Base-by-base conservation (phyloP, 2,113 vertebrate genomes). In the Stigmatopora argus region DNA sequence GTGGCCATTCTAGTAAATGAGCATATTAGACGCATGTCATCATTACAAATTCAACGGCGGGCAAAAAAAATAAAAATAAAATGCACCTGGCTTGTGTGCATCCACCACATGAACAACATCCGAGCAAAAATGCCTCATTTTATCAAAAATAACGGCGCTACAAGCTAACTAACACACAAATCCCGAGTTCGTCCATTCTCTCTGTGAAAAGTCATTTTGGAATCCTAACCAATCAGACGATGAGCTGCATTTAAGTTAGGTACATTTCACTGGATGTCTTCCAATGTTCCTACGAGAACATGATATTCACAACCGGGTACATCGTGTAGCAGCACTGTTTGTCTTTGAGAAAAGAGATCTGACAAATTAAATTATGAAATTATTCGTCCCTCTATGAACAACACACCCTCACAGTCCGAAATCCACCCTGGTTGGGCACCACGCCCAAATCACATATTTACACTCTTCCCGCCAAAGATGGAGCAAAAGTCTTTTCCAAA, bases 401-500 rank as follows among this genome's bases (percentile, higher is more conserved):
- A 44, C 60, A 52, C 49, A 49, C 67, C 69, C 59, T 73, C 57
- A 72, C 59, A 65, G 35, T 62, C 68, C 48, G 62, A 73, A 62
- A 81, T 57, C 13, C 53, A 57, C 38, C 62, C 26, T 67, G n/a
- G 7, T 62, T 67, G n/a, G 65, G 46, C 12, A 31, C 66, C 49
- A 48, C 5, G 34, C 41, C n/a, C 34, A 55, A 46, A 45, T 65
- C 56, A 15, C 51, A 44, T 55, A 44, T 34, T 63, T 15, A 48
- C 19, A 62, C 23, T 65, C 47, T 59, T 10, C 48, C 35, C 59
- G 19, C 62, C 44, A 18, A 18, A 46, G 65, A 18, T 57, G 59
- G 53, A 53, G 52, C 67, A 52, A 47, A 75, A 64, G 51, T 44
- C 21, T 55, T 12, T 77, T 55, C 71, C 66, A 70, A 79, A 75